A percentile compares a stretch with the other conserved stretches of the same genome.
Evolutionary conservation across 2,888 invertebrate species (phyloP).

Genomic region (Drosophila borborema): DNA sequence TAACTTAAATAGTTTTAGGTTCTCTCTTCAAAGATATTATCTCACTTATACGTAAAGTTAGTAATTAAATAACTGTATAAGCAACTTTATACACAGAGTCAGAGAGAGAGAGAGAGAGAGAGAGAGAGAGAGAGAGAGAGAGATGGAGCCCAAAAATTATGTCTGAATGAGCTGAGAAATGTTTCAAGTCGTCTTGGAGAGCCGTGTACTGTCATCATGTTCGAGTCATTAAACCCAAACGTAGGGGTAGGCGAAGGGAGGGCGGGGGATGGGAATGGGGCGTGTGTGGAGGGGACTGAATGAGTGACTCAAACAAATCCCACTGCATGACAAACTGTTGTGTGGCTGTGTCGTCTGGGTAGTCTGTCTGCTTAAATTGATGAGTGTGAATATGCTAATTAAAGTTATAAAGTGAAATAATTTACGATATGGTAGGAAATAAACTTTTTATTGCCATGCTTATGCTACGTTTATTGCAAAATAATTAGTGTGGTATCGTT

Average conservation of each 20-base stretch:
- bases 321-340: slow-evolving; percentile 55
- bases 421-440: slow-evolving; percentile 74
- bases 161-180: slow-evolving; percentile 54
- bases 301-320: slow-evolving; percentile 60
- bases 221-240: slow-evolving; percentile 71
- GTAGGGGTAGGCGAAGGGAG: fast-evolving
- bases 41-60: slow-evolving; percentile 27
- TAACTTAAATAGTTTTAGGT: slow-evolving; percentile 1
- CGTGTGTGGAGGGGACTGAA: slow-evolving; percentile 27
- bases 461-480: slow-evolving; percentile 81
- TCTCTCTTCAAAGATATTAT: slow-evolving; percentile 9
- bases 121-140: slow-evolving; percentile 4
- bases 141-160: slow-evolving; percentile 19
- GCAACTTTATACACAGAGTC: slow-evolving; percentile 23
- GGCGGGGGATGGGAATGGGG: background rate
- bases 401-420: slow-evolving; percentile 77
- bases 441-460: slow-evolving; percentile 79
- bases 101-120: background rate
- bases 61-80: slow-evolving; percentile 50
- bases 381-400: slow-evolving; percentile 72
- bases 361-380: slow-evolving; percentile 45
- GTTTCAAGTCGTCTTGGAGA: slow-evolving; percentile 26
- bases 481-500: slow-evolving; percentile 74
- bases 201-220: slow-evolving; percentile 47
- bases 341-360: slow-evolving; percentile 16